Percentiles rank a stretch among this genome's conserved stretches.
Evolutionary conservation across 2,797 vertebrate genomes (phyloP).

Genomic region (Coranthus polyacanthus): DNA sequence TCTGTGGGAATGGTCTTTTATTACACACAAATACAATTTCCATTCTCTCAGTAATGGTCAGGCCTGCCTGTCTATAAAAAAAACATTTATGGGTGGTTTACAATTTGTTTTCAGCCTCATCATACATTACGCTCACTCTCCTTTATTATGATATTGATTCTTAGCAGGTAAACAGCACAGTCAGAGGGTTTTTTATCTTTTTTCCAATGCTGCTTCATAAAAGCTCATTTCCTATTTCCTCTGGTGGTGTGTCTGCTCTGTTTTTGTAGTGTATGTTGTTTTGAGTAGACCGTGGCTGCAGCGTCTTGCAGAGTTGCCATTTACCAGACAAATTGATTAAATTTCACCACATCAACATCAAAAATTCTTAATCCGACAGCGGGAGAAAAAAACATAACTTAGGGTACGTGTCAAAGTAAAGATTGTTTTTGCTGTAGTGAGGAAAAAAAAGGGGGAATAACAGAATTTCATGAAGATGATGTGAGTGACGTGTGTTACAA

Average conservation of each 20-base stretch:
- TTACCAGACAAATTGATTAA: constrained; percentile 5
- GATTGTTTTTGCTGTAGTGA: not conserved
- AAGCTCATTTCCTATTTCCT: constrained; percentile 76
- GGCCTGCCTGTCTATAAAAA: constrained; percentile 71
- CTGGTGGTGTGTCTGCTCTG: constrained; percentile 37
- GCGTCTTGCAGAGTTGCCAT: constrained; percentile 13
- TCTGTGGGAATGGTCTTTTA: constrained; percentile 79
- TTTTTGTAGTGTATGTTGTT: constrained; percentile 17
- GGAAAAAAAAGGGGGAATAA: too few relatives aligned
- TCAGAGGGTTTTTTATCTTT: constrained; percentile 77
- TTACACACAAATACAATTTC: constrained; percentile 80
- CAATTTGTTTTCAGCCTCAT: constrained; percentile 78
- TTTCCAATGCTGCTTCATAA: constrained; percentile 78
- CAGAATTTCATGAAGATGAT: not conserved
- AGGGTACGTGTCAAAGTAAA: not conserved
- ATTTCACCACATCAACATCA: not conserved
- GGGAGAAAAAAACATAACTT: not conserved
- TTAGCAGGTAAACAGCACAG: constrained; percentile 71
- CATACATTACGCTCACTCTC: constrained; percentile 76
- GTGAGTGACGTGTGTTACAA: not conserved
- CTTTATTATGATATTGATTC: constrained; percentile 83
- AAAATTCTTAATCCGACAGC: constrained; percentile 8
- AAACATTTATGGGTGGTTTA: constrained; percentile 77
- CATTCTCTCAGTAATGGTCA: constrained; percentile 81
- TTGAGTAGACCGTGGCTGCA: not conserved